phyloP scores from a whole-genome alignment of 2,888 invertebrate genomes.

The Chelonus formosanus region DNA sequence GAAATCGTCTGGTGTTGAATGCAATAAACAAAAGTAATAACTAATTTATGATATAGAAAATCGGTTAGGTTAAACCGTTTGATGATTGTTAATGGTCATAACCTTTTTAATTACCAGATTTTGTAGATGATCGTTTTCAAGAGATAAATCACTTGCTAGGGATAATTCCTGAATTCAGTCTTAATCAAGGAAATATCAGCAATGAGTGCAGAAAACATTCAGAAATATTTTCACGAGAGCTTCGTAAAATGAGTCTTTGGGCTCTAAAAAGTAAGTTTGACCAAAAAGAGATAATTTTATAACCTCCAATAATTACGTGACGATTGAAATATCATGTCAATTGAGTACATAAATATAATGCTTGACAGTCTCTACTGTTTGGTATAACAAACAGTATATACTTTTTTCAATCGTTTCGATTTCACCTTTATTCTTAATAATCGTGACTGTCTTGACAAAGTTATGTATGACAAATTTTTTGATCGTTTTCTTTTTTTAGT shows the following conservation, averaged over 20 bases:
- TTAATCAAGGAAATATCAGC: slow-evolving; percentile 57
- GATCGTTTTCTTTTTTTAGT: slow-evolving; percentile 64
- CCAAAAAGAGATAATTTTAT: slow-evolving; percentile 11
- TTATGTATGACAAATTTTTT: slow-evolving; percentile 7
- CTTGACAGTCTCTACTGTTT: neutral
- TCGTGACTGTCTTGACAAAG: slow-evolving; percentile 2
- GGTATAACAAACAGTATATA: slow-evolving; percentile 7
- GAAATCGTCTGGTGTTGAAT: slow-evolving; percentile 24
- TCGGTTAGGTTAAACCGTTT: too few relatives aligned
- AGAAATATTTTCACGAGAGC: slow-evolving; percentile 53
- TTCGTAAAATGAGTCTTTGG: slow-evolving; percentile 60
- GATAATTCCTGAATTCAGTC: slow-evolving; percentile 56
- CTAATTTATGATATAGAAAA: too few relatives aligned
- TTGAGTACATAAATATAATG: slow-evolving; percentile 20
- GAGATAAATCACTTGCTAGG: slow-evolving; percentile 54
- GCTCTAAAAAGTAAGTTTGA: slow-evolving; percentile 59
- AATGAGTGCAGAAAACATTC: slow-evolving; percentile 55
- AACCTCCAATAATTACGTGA: slow-evolving; percentile 2
- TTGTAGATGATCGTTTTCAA: slow-evolving; percentile 2
- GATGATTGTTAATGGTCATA: too few relatives aligned
- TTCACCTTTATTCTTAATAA: slow-evolving; percentile 20
- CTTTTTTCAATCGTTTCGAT: slow-evolving; percentile 21
- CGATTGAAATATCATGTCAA: neutral
- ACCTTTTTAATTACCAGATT: too few relatives aligned
- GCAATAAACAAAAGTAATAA: too few relatives aligned